A percentile compares a stretch with the other conserved stretches of the same genome.
Conservation (phyloP, 2,797 vertebrate species). For the Coendou prehensilis region DNA sequence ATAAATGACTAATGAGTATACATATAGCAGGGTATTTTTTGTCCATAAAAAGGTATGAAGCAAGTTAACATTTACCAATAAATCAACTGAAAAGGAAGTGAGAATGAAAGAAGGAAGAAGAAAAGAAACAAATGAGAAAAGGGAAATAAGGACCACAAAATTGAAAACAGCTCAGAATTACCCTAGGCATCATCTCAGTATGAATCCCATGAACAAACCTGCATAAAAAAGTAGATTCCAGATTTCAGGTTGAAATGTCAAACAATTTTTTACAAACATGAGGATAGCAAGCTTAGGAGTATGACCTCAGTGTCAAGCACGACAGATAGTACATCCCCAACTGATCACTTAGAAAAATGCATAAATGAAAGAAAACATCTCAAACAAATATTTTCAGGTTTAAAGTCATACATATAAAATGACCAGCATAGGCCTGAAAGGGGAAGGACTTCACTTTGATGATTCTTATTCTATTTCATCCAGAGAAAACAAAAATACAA, state of each 20-base stretch:
- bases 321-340: background rate
- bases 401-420: background rate
- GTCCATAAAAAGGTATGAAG: no score
- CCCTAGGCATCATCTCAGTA: background rate
- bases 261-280: background rate
- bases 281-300: background rate
- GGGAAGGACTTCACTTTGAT: no score
- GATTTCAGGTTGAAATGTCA: background rate
- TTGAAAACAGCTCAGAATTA: no score
- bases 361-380: background rate
- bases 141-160: background rate
- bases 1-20: background rate
- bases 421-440: background rate
- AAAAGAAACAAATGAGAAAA: background rate
- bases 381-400: background rate
- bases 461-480: background rate
- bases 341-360: background rate
- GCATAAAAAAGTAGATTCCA: background rate
- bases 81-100: background rate
- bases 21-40: no score
- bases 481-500: background rate
- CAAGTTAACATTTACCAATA: background rate
- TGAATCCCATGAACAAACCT: background rate
- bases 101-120: background rate
- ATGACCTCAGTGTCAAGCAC: background rate